These are phyloP conservation scores for Pogonomyrmex californicus DNA, from an alignment of 1,140 invertebrate genomes.

Conservation along the genomic window DNA sequence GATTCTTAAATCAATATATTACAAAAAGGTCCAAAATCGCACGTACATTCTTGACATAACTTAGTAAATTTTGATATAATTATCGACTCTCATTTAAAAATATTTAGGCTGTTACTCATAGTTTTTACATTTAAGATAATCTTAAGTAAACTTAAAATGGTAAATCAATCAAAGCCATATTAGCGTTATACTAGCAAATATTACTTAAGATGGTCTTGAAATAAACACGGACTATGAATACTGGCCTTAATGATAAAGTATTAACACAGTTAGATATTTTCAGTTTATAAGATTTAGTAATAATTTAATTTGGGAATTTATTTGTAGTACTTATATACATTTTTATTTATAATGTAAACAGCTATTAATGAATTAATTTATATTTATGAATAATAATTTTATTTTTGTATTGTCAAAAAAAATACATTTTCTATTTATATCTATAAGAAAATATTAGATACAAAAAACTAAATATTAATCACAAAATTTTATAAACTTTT, in stretches of 20 bases:
- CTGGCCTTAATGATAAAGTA: constrained; percentile 4
- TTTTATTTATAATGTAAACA: constrained; percentile 61
- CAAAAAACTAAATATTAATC: constrained; percentile 14
- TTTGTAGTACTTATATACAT: constrained; percentile 59
- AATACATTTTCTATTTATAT: constrained; percentile 14
- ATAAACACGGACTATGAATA: not conserved
- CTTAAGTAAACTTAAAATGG: too few relatives aligned
- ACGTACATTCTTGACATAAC: constrained; percentile 43
- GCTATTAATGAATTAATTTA: constrained; percentile 72
- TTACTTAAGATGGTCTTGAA: too few relatives aligned
- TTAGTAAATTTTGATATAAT: constrained; percentile 66
- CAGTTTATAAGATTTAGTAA: constrained; percentile 33
- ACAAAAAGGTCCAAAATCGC: constrained; percentile 70
- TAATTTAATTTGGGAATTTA: constrained; percentile 9
- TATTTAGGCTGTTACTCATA: not conserved
- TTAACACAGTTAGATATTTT: constrained; percentile 49
- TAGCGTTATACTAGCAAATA: too few relatives aligned
- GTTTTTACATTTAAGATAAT: too few relatives aligned
- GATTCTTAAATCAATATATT: constrained; percentile 51
- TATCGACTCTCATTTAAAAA: constrained; percentile 69
- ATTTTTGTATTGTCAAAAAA: constrained; percentile 59
- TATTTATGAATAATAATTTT: constrained; percentile 73
- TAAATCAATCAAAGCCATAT: too few relatives aligned
- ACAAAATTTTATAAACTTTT: constrained; percentile 13
- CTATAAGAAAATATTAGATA: constrained; percentile 17